Evolutionary conservation across 2,113 vertebrate genomes (phyloP).

Genomic region (Brachyhypopomus occidentalis): DNA sequence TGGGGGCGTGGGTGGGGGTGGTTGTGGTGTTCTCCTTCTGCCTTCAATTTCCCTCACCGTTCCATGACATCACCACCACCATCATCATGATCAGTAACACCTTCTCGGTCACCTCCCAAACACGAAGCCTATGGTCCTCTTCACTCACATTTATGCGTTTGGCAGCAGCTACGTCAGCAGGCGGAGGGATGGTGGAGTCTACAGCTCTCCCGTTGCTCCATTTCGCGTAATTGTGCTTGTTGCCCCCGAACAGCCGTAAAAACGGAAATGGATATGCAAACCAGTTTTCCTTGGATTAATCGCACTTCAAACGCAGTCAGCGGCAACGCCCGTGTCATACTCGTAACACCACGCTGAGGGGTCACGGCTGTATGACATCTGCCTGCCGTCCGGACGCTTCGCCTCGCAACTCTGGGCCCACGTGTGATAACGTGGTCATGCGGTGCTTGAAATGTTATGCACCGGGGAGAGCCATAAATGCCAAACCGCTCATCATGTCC

Average conservation of each 20-base stretch:
- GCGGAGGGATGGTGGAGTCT: too few relatives aligned
- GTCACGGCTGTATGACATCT: too few relatives aligned
- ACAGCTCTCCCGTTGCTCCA: too few relatives aligned
- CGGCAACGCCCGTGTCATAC: slow-evolving; percentile 3
- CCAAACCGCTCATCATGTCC: slow-evolving; percentile 50
- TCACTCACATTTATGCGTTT: not conserved
- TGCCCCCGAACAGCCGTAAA: not conserved
- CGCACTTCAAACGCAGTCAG: slow-evolving; percentile 18
- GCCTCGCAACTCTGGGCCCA: not conserved
- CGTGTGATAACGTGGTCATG: slow-evolving; percentile 20
- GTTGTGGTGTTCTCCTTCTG: slow-evolving; percentile 16
- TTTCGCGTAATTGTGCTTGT: not conserved
- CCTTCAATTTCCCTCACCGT: not conserved
- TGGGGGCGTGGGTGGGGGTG: slow-evolving; percentile 11
- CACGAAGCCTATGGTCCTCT: not conserved
- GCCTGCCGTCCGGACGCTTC: too few relatives aligned
- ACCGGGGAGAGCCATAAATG: slow-evolving; percentile 40
- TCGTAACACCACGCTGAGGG: not conserved
- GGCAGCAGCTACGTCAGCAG: slow-evolving; percentile 1
- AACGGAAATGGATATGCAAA: not conserved
- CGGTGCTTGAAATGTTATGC: slow-evolving; percentile 44
- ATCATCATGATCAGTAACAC: not conserved
- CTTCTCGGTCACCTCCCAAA: slow-evolving; percentile 6
- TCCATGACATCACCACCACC: not conserved
- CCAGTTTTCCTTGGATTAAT: not conserved